Conservation (phyloP, 2,888 invertebrate genomes). For the Leptinotarsa rubiginosa region DNA sequence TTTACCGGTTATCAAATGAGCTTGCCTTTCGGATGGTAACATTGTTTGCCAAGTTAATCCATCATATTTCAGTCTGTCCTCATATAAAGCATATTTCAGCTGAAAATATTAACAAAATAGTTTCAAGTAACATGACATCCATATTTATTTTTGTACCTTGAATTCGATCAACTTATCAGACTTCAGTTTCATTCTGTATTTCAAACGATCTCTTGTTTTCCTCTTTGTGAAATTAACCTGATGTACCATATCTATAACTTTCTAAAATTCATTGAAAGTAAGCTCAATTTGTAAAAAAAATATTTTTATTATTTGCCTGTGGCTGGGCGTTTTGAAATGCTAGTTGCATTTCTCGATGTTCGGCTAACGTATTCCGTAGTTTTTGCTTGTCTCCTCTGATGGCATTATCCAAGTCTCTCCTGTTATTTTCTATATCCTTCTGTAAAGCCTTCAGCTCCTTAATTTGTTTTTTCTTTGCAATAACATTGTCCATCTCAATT, state of each 20-base stretch:
- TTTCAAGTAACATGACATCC: not conserved
- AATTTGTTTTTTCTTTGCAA: conserved; percentile 68
- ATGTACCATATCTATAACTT: conserved; percentile 71
- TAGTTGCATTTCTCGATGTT: conserved; percentile 71
- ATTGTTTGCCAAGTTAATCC: conserved; percentile 53
- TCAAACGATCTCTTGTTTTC: conserved; percentile 73
- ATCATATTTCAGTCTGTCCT: conserved; percentile 69
- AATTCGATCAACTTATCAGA: conserved; percentile 71
- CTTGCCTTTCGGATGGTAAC: conserved; percentile 68
- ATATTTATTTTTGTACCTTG: conserved; percentile 66
- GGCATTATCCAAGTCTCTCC: conserved; percentile 71
- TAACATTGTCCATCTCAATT: conserved; percentile 70
- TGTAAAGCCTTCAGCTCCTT: conserved; percentile 71
- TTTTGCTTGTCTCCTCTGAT: conserved; percentile 73
- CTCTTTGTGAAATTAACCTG: conserved; percentile 74
- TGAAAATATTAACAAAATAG: conserved; percentile 50
- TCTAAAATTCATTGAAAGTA: conserved; percentile 64
- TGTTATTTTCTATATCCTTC: conserved; percentile 70
- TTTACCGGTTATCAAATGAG: conserved; percentile 72
- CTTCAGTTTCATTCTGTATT: conserved; percentile 72
- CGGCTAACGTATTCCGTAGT: conserved; percentile 71
- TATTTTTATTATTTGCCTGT: conserved; percentile 53
- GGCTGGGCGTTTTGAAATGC: conserved; percentile 68
- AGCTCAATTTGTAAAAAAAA: too few relatives aligned
- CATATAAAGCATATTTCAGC: conserved; percentile 69